These are phyloP conservation scores for Hepsetus odoe DNA, from an alignment of 2,113 vertebrate species.

Conservation along the genomic window DNA sequence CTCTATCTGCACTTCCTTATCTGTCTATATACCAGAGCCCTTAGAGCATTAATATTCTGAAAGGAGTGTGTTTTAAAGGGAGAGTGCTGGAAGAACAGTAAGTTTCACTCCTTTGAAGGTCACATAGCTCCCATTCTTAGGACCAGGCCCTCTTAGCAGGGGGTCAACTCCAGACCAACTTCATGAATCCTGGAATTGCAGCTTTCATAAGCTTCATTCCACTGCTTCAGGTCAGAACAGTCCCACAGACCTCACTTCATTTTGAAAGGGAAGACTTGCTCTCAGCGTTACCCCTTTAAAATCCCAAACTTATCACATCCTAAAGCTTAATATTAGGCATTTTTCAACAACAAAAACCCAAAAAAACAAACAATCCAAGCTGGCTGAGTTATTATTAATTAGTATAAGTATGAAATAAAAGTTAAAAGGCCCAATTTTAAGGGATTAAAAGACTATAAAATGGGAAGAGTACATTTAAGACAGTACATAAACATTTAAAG, in stretches of 20 bases:
- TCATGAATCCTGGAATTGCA: constrained; percentile 9
- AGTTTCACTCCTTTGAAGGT: not conserved
- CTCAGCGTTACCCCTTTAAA: not conserved
- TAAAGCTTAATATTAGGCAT: too few species aligned
- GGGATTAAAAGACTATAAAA: too few species aligned
- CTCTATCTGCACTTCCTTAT: not conserved
- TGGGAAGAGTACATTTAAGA: too few species aligned
- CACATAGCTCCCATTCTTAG: constrained; percentile 31
- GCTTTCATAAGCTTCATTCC: constrained; percentile 26
- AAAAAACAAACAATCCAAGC: too few species aligned
- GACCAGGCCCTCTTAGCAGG: constrained; percentile 1
- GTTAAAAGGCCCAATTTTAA: too few species aligned
- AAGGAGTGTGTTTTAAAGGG: not conserved
- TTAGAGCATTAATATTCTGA: not conserved
- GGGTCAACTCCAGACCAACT: constrained; percentile 21
- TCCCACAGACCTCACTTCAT: not conserved
- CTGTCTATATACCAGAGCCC: not conserved
- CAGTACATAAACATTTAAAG: too few species aligned
- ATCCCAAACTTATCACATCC: too few species aligned
- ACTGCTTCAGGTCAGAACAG: not conserved
- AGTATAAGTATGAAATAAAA: too few species aligned
- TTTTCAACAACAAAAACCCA: too few species aligned
- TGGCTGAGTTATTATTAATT: too few species aligned
- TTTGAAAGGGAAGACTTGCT: not conserved
- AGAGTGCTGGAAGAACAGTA: not conserved